Percentiles rank a stretch among this genome's conserved stretches.
Evolutionary conservation across 2,888 invertebrate genomes (phyloP).

Genomic region (Scaptomyza cyrtandrae): DNA sequence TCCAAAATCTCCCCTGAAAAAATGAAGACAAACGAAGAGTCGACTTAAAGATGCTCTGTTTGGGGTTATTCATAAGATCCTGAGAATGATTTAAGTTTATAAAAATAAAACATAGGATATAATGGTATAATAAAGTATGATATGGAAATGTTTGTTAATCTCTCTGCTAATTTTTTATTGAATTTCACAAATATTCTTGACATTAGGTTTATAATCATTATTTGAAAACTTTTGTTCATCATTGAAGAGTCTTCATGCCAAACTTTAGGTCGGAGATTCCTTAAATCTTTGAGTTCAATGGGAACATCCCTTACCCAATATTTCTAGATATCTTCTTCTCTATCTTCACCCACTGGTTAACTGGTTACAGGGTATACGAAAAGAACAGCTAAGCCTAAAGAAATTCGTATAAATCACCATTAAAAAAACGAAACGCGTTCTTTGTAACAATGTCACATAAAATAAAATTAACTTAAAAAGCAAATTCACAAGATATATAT

Average conservation of each 20-base stretch:
- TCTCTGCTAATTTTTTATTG: too few relatives aligned
- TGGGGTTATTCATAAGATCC: neutral
- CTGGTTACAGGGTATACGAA: conserved; percentile 39
- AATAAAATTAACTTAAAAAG: conserved; percentile 84
- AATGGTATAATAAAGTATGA: neutral
- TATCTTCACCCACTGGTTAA: neutral
- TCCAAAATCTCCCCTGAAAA: conserved; percentile 21
- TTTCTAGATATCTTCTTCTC: neutral
- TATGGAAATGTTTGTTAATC: too few relatives aligned
- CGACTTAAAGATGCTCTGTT: conserved; percentile 5
- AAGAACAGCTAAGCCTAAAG: conserved; percentile 3
- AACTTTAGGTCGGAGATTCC: neutral
- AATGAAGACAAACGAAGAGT: neutral
- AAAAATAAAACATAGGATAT: neutral
- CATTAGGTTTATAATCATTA: too few relatives aligned
- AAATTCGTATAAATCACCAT: conserved; percentile 72
- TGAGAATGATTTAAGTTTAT: neutral
- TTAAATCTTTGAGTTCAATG: neutral
- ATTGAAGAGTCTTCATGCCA: too few relatives aligned
- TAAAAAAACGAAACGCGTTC: conserved; percentile 71
- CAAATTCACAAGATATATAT: conserved; percentile 70
- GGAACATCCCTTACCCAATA: neutral
- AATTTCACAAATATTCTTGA: neutral
- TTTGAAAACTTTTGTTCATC: too few relatives aligned
- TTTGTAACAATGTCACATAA: conserved; percentile 73